Percentiles rank a stretch among this genome's conserved stretches.
phyloP scores from a whole-genome alignment of 2,888 invertebrate species.

The Eupeodes latifasciatus region DNA sequence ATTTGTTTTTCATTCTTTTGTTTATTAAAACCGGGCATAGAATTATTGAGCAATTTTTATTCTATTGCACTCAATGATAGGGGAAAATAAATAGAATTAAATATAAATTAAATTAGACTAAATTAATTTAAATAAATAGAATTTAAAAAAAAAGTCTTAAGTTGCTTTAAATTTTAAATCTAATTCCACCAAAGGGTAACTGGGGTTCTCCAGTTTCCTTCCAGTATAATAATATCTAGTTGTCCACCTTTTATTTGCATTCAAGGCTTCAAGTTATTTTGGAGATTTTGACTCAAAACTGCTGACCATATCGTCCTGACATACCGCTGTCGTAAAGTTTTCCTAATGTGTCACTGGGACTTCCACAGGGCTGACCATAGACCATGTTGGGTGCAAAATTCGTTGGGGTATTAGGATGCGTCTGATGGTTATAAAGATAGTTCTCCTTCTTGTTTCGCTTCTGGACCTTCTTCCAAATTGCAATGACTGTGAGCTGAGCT shows the following conservation, averaged over 20 bases:
- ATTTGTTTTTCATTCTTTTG: neutral
- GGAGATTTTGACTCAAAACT: constrained; percentile 78
- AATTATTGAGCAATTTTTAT: constrained; percentile 38
- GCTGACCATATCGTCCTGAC: constrained; percentile 86
- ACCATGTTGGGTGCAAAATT: constrained; percentile 81
- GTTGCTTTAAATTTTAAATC: constrained; percentile 58
- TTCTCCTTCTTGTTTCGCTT: constrained; percentile 82
- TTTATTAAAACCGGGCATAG: constrained; percentile 74
- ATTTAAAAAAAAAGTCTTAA: constrained; percentile 66
- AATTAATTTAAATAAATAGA: constrained; percentile 66
- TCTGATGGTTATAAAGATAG: constrained; percentile 80
- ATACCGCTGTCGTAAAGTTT: constrained; percentile 95
- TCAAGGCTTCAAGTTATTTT: constrained; percentile 50
- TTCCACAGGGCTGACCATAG: constrained; percentile 85
- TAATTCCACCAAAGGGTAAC: constrained; percentile 36
- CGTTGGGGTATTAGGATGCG: constrained; percentile 79
- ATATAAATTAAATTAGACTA: constrained; percentile 63
- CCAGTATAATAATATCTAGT: constrained; percentile 19
- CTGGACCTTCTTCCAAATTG: constrained; percentile 90
- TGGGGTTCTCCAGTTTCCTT: constrained; percentile 16
- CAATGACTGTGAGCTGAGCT: constrained; percentile 93
- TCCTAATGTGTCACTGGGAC: constrained; percentile 89
- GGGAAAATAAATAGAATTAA: constrained; percentile 61
- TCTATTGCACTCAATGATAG: constrained; percentile 19
- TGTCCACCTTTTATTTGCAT: constrained; percentile 41